Conservation (phyloP, 2,888 invertebrate genomes). For the Amorpha juglandis region DNA sequence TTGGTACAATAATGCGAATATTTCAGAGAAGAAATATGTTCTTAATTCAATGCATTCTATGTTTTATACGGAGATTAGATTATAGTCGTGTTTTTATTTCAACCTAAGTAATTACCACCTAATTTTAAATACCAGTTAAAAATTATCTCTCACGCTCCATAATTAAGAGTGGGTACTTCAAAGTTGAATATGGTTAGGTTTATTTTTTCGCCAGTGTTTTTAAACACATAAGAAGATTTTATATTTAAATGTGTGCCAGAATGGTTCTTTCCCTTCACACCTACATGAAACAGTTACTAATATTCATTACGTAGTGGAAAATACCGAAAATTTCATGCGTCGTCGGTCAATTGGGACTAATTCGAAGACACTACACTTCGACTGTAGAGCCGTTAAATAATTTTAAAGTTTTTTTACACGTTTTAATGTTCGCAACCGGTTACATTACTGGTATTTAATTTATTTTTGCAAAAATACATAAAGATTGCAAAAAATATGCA, state of each 20-base stretch:
- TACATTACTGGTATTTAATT: too few relatives aligned
- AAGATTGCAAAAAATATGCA: too few relatives aligned
- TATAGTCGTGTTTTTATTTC: too few relatives aligned
- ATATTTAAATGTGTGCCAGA: background rate
- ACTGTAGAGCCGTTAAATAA: background rate
- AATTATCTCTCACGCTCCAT: too few relatives aligned
- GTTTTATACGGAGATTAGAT: too few relatives aligned
- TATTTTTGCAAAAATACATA: too few relatives aligned
- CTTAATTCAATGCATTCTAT: too few relatives aligned
- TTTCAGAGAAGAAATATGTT: too few relatives aligned
- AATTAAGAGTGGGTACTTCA: too few relatives aligned
- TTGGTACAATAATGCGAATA: too few relatives aligned
- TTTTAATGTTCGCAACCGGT: background rate
- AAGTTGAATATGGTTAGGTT: background rate
- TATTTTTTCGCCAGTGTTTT: background rate
- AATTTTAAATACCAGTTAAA: too few relatives aligned
- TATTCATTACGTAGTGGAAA: constrained; percentile 14
- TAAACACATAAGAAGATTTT: background rate
- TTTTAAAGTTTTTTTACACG: background rate
- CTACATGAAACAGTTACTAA: background rate
- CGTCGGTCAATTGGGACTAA: constrained; percentile 16
- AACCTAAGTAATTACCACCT: too few relatives aligned
- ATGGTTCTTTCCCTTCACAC: constrained; percentile 15
- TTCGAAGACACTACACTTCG: background rate
- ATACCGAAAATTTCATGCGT: constrained; percentile 19